A percentile compares a stretch with the other conserved stretches of the same genome.
phyloP scores from a whole-genome alignment of 1,140 invertebrate genomes.

The Neoseiulus cucumeris region DNA sequence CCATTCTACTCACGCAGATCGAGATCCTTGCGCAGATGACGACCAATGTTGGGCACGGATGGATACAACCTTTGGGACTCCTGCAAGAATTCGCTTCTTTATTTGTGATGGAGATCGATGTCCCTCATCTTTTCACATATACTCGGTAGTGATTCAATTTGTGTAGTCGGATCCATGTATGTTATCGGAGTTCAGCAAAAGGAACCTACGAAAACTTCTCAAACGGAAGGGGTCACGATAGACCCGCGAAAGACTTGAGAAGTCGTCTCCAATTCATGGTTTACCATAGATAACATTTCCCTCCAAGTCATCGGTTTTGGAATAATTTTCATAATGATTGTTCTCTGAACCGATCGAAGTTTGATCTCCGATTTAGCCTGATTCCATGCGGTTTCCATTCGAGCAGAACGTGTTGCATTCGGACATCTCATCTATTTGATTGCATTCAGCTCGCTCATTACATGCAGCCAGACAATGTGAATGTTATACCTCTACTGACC shows the following conservation, averaged over 20 bases:
- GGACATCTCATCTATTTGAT: not conserved
- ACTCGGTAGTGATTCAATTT: not conserved
- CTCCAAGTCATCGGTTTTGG: no score
- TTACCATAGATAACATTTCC: no score
- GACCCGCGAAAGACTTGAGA: no score
- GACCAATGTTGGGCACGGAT: constrained; percentile 36
- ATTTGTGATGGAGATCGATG: not conserved
- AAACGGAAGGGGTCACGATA: not conserved
- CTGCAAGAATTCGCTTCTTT: constrained; percentile 21
- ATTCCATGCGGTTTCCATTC: not conserved
- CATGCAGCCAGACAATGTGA: not conserved
- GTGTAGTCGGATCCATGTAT: not conserved
- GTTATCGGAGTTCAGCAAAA: not conserved
- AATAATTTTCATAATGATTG: no score
- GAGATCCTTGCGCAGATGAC: constrained; percentile 33
- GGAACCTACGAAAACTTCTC: not conserved
- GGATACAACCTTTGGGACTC: constrained; percentile 45
- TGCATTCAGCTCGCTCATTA: not conserved
- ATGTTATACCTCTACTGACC: constrained; percentile 22
- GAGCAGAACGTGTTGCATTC: not conserved
- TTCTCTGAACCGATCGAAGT: no score
- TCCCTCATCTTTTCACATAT: not conserved
- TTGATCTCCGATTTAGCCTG: not conserved
- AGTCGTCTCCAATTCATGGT: no score
- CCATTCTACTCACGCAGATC: constrained; percentile 23